Evolutionary conservation across 1,140 invertebrate species (phyloP).

Genomic region (Proales similis): DNA sequence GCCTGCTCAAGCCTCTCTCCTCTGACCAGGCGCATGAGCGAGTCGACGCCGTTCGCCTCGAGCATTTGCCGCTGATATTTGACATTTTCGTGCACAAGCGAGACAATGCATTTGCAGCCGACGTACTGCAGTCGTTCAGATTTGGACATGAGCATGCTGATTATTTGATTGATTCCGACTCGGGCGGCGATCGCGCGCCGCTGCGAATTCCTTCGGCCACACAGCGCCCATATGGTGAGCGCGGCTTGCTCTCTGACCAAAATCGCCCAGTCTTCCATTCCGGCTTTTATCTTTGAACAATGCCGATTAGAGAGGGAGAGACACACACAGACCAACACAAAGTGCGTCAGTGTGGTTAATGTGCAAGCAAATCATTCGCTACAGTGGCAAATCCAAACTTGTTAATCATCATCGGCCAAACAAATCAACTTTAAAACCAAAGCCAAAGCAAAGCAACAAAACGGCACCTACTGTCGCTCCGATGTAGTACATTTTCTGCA

Average conservation of each 20-base stretch:
- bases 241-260: slow-evolving; percentile 51
- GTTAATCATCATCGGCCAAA: not conserved
- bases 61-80: slow-evolving; percentile 50
- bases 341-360: not conserved
- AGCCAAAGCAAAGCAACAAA: not conserved
- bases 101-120: slow-evolving; percentile 50
- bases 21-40: slow-evolving; percentile 47
- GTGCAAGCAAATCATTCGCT: slow-evolving; percentile 4
- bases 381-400: not conserved
- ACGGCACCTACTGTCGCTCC: slow-evolving; percentile 35
- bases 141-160: slow-evolving; percentile 48
- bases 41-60: slow-evolving; percentile 48
- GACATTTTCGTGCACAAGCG: slow-evolving; percentile 48
- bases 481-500: slow-evolving; percentile 37
- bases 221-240: slow-evolving; percentile 50
- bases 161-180: slow-evolving; percentile 48
- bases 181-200: slow-evolving; percentile 50
- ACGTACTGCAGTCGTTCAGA: slow-evolving; percentile 52
- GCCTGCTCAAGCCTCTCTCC: slow-evolving; percentile 42
- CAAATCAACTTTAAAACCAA: slow-evolving; percentile 8
- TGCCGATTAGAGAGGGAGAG: not conserved
- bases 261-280: slow-evolving; percentile 40
- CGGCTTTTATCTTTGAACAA: slow-evolving; percentile 31
- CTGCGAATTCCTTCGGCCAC: slow-evolving; percentile 48
- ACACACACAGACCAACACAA: not conserved